Percentiles rank a stretch among this genome's conserved stretches.
Conservation (phyloP, 2,888 invertebrate species). For the Oligia latruncula region DNA sequence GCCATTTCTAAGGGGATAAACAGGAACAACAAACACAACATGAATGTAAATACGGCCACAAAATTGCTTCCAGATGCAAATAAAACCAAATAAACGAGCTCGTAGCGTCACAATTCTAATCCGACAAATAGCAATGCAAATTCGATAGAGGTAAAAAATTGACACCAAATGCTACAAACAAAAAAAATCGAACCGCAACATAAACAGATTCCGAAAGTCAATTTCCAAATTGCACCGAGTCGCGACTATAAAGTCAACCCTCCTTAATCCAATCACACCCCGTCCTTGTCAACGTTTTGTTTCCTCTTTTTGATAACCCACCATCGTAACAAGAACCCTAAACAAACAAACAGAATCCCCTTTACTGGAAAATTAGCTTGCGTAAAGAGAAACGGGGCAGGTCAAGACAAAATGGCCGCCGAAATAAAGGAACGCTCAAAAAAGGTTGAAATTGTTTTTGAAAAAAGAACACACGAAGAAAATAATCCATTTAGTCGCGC, state of each 20-base stretch:
- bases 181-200: constrained; percentile 80
- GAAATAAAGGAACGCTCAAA: constrained; percentile 76
- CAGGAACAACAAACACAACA: constrained; percentile 11
- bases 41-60: constrained; percentile 25
- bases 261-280: constrained; percentile 89
- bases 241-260: constrained; percentile 88
- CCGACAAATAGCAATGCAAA: constrained; percentile 75
- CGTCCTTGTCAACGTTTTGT: constrained; percentile 89
- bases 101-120: constrained; percentile 70
- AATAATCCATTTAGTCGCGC: constrained; percentile 90
- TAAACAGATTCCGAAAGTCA: constrained; percentile 89
- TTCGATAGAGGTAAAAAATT: constrained; percentile 80
- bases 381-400: constrained; percentile 63
- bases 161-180: constrained; percentile 81
- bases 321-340: constrained; percentile 76
- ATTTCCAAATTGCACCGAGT: constrained; percentile 88
- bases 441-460: constrained; percentile 77
- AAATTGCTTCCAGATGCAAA: constrained; percentile 52
- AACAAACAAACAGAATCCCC: constrained; percentile 49
- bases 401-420: constrained; percentile 72
- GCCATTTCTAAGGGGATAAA: neutral
- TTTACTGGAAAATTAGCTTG: constrained; percentile 8
- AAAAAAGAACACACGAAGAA: constrained; percentile 87
- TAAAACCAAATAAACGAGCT: constrained; percentile 53
- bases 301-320: constrained; percentile 81